Conservation (phyloP, 2,797 vertebrate genomes). For the Cyprinella venusta region DNA sequence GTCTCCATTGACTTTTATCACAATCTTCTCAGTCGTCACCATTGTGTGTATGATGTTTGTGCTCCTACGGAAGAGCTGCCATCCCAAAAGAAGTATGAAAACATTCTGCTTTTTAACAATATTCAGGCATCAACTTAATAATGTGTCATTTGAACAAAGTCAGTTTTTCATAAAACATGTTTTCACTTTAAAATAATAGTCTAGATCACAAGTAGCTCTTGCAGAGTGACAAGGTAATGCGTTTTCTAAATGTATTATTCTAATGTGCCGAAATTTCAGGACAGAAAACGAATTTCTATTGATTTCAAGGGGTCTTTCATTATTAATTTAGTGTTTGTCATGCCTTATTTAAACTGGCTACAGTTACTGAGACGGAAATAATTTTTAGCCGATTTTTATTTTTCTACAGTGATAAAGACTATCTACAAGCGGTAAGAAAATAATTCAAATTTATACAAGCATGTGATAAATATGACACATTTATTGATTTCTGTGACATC, state of each 20-base stretch:
- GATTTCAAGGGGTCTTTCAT: not conserved
- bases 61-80: constrained; percentile 86
- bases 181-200: too few relatives aligned
- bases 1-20: constrained; percentile 83
- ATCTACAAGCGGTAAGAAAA: constrained; percentile 78
- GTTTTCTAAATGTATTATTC: too few relatives aligned
- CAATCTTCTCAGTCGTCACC: constrained; percentile 85
- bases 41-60: constrained; percentile 85
- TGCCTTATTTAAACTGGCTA: not conserved
- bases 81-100: constrained; percentile 85
- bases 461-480: constrained; percentile 21
- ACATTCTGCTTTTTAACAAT: not conserved
- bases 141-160: not conserved
- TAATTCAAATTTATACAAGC: not conserved
- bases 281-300: not conserved
- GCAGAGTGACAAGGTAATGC: too few relatives aligned
- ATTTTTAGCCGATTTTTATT: constrained; percentile 13
- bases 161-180: not conserved
- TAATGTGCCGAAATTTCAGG: not conserved
- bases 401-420: constrained; percentile 75
- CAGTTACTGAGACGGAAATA: not conserved
- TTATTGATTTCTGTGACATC: constrained; percentile 4
- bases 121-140: not conserved
- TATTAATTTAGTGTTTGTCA: not conserved
- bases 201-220: too few relatives aligned